Conservation (phyloP, 2,888 invertebrate genomes). For the Drosophila recens region DNA sequence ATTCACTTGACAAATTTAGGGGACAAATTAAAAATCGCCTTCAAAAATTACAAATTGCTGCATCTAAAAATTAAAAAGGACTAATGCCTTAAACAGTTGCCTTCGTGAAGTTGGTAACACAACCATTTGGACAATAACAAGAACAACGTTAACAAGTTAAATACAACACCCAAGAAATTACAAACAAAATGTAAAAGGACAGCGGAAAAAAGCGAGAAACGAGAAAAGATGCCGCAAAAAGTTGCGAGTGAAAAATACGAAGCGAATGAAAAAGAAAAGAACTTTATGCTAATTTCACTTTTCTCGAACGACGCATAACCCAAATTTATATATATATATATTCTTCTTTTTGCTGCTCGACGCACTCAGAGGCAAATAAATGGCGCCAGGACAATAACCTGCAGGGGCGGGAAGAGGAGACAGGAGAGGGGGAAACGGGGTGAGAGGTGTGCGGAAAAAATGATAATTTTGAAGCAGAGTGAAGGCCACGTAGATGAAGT, state of each 20-base stretch:
- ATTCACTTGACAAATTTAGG: not conserved
- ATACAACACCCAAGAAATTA: constrained; percentile 59
- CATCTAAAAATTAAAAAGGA: constrained; percentile 42
- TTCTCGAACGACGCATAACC: constrained; percentile 75
- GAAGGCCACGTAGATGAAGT: constrained; percentile 48
- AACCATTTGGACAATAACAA: constrained; percentile 36
- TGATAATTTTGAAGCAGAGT: constrained; percentile 59
- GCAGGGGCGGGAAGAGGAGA: not conserved
- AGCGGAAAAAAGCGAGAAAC: constrained; percentile 26
- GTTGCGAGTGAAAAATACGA: constrained; percentile 58
- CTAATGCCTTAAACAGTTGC: constrained; percentile 55
- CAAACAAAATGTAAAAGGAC: constrained; percentile 56
- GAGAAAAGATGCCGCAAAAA: constrained; percentile 41
- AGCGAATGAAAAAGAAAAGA: constrained; percentile 47
- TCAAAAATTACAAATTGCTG: constrained; percentile 28
- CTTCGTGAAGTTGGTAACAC: constrained; percentile 52
- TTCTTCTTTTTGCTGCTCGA: constrained; percentile 7
- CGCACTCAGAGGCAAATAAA: constrained; percentile 51
- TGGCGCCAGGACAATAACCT: constrained; percentile 62
- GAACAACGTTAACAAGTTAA: constrained; percentile 18
- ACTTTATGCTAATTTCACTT: constrained; percentile 80
- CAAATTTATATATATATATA: constrained; percentile 50
- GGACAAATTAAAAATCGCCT: not conserved
- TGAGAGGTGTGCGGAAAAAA: constrained; percentile 30
- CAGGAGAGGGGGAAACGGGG: not conserved